Percentiles rank a stretch among this genome's conserved stretches.
Conservation (phyloP, 2,888 invertebrate species). For the Tillus elongatus region DNA sequence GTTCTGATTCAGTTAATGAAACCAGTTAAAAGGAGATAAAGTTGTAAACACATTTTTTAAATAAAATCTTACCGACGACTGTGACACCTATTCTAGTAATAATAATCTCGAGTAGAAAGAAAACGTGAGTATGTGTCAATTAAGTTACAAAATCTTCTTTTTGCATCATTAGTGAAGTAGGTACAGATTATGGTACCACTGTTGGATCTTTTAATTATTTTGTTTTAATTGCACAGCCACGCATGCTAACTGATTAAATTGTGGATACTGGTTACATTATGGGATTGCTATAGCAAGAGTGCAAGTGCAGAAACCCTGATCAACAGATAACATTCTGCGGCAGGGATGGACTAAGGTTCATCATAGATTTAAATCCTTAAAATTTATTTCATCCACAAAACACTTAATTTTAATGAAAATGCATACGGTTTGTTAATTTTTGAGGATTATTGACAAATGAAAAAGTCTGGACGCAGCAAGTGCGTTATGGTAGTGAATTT, state of each 20-base stretch:
- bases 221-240: slow-evolving; percentile 8
- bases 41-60: too few species aligned
- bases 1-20: not conserved
- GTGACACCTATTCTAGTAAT: too few species aligned
- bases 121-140: slow-evolving; percentile 13
- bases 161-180: slow-evolving; percentile 24
- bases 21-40: not conserved
- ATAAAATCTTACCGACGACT: too few species aligned
- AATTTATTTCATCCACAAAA: too few species aligned
- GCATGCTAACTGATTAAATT: not conserved
- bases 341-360: too few species aligned
- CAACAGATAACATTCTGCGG: too few species aligned
- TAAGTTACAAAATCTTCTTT: slow-evolving; percentile 18
- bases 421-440: too few species aligned
- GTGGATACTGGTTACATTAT: slow-evolving; percentile 6
- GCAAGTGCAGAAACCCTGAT: slow-evolving; percentile 5
- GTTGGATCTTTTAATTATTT: slow-evolving; percentile 12
- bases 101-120: not conserved
- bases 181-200: slow-evolving; percentile 21
- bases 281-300: not conserved
- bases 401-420: too few species aligned
- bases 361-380: too few species aligned
- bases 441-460: too few species aligned
- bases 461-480: too few species aligned
- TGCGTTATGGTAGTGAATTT: too few species aligned